These are phyloP conservation scores for Plecturocebus donacophilus DNA, from an alignment of 2,113 vertebrate genomes.

Conservation along the genomic window DNA sequence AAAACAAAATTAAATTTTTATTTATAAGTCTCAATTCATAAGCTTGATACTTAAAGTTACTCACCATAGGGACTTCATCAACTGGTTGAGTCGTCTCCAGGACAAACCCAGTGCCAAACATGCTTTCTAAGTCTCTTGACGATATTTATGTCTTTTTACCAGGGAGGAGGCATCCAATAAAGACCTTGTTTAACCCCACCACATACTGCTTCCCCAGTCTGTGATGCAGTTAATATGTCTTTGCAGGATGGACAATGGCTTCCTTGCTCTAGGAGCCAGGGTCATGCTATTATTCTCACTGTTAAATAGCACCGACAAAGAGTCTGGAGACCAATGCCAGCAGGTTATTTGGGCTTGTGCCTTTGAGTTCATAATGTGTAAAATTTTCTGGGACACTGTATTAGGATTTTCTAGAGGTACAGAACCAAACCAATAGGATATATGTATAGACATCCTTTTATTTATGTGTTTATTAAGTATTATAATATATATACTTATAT, in stretches of 20 bases:
- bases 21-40: neutral
- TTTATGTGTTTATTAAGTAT: too few relatives aligned
- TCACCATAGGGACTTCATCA: neutral
- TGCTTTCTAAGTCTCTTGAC: neutral
- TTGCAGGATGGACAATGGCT: too few relatives aligned
- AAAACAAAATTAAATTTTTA: neutral
- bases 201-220: fast-evolving
- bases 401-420: too few relatives aligned
- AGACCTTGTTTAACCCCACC: neutral
- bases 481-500: too few relatives aligned
- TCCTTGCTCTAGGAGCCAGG: neutral
- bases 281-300: neutral
- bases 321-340: neutral
- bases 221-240: fast-evolving
- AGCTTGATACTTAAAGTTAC: neutral
- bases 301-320: too few relatives aligned
- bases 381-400: neutral
- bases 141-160: neutral
- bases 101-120: neutral
- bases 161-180: neutral
- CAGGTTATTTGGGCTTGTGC: too few relatives aligned
- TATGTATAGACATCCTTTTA: too few relatives aligned
- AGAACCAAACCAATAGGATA: too few relatives aligned
- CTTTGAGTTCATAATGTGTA: neutral
- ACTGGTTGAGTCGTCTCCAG: neutral